phyloP scores from a whole-genome alignment of 2,113 vertebrate genomes.

The Elachura formosa region DNA sequence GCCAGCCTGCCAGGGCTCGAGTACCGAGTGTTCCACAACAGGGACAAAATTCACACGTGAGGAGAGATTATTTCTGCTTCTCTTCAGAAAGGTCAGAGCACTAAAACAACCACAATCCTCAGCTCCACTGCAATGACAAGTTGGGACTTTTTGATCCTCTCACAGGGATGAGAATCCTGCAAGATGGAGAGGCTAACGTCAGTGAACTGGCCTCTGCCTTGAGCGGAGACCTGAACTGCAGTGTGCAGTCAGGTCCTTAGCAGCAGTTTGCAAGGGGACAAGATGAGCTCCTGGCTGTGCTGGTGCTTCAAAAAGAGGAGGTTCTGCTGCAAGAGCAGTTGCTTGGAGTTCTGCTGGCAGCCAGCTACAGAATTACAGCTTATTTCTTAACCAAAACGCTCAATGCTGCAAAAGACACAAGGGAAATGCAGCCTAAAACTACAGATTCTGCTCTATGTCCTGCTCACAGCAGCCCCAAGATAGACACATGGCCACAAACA shows the following conservation, averaged over 20 bases:
- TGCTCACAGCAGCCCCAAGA: neutral
- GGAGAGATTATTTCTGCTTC: neutral
- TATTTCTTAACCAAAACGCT: conserved; percentile 2
- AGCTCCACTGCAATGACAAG: neutral
- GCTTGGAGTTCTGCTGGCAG: neutral
- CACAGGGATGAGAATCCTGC: fast-evolving
- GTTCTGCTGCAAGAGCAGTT: neutral
- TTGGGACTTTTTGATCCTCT: fast-evolving
- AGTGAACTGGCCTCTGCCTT: neutral
- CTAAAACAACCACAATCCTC: neutral
- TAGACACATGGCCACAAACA: neutral
- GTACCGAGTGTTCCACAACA: neutral
- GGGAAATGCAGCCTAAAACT: neutral
- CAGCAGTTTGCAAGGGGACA: neutral
- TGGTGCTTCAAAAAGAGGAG: neutral
- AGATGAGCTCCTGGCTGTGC: neutral
- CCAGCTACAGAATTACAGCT: neutral
- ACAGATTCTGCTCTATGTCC: neutral
- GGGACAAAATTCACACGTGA: neutral
- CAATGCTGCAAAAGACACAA: neutral
- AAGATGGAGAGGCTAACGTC: fast-evolving
- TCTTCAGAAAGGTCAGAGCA: neutral
- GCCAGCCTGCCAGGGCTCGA: neutral
- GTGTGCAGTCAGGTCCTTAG: neutral
- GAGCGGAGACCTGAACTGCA: neutral